Evolutionary conservation across 2,797 vertebrate species (phyloP), one percentile per base, ranked within the genome.

Genomic region (Lepus oiostolus): DNA sequence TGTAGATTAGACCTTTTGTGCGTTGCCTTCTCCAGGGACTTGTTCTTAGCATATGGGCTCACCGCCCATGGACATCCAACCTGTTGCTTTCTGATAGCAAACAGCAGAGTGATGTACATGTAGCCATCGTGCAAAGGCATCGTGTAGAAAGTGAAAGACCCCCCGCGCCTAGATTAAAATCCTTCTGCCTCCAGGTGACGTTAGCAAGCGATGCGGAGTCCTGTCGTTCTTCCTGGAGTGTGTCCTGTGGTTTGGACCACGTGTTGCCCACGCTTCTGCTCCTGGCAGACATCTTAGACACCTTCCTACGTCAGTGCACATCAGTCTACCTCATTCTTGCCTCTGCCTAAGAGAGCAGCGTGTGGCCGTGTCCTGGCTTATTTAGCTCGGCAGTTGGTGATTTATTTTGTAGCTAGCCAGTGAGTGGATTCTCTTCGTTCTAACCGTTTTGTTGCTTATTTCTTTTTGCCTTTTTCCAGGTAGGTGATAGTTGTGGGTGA

Each of bases 301-400:
- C 75, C 77, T 35, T 62, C 47, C 81, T 58, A 1, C 19, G 58
- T 88, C 13, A 22, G 32, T 28, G 7, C 60, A 2, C 35, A 7
- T 47, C 67, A 0, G 5, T 79, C 95, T 96, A 94, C 96, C 96
- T 96, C 97, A 85, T 88, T 67, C 38, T 30, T 17, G 72, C 4
- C 42, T 92, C 70, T 47, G 28, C 58, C 0, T 13, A 62, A 63
- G 42, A 85, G 79, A 76, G 38, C 12, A 16, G 50, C 12, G 10
- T 16, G 19, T 58, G 47, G 32, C 12, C 1, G 24, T 47, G 6
- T 14, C 24, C 24, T n/a, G n/a, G 32, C 72, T 24, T 42, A 32
- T 32, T 65, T 90, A 54, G 58, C 7, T 2, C n/a, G 67, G 30
- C 30, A 26, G 12, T n/a, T 72, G 84, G 47, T 72, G 42, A 32